Evolutionary conservation across 2,113 vertebrate species (phyloP).

Genomic region (Antechinus stuartii): DNA sequence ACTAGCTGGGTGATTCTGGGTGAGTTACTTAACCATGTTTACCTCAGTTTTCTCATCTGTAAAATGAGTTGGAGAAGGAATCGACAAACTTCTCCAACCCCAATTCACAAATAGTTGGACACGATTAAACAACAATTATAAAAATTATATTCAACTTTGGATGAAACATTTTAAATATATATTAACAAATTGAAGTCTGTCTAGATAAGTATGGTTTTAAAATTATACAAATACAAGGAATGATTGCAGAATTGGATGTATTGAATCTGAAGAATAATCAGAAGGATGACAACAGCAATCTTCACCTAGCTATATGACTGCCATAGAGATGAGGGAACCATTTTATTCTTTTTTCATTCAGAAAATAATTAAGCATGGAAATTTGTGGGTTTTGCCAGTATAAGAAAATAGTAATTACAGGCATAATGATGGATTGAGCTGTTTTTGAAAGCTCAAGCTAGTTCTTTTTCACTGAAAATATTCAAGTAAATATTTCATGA

Average conservation of each 20-base stretch:
- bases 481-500: background rate
- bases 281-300: background rate
- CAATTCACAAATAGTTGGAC: background rate
- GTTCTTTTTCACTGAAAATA: background rate
- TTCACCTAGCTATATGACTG: background rate
- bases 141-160: background rate
- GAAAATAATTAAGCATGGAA: background rate
- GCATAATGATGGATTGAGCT: background rate
- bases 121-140: background rate
- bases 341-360: background rate
- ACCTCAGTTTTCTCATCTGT: background rate
- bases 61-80: background rate
- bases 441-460: background rate
- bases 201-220: background rate
- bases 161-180: constrained; percentile 23
- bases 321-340: background rate
- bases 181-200: constrained; percentile 5
- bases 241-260: background rate
- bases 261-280: background rate
- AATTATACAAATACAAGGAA: background rate
- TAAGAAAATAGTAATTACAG: background rate
- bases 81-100: background rate
- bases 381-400: background rate
- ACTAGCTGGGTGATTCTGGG: background rate
- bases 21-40: background rate